Evolutionary conservation across 2,888 invertebrate species (phyloP).

Genomic region (Kryphioiulus occultus): DNA sequence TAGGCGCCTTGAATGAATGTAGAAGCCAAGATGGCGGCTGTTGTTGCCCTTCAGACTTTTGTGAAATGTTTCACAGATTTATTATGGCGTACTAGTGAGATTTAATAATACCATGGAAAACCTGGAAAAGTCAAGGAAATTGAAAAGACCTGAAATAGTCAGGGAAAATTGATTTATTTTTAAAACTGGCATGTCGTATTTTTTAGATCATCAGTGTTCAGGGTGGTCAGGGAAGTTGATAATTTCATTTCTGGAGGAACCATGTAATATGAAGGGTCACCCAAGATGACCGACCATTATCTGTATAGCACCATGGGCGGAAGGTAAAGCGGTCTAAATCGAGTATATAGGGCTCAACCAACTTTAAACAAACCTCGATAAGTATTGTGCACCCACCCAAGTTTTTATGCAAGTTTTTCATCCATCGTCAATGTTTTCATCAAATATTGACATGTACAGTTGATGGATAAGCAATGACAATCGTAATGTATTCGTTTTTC

Average conservation of each 20-base stretch:
- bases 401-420: not conserved
- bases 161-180: no score
- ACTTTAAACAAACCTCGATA: not conserved
- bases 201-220: no score
- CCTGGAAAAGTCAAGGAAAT: no score
- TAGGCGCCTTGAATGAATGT: not conserved
- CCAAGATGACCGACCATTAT: not conserved
- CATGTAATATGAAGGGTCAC: no score
- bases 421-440: not conserved
- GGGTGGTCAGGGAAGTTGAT: no score
- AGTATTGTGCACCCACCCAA: not conserved
- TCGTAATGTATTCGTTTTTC: not conserved
- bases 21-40: not conserved
- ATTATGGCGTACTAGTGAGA: no score
- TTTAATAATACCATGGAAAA: no score
- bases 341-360: not conserved
- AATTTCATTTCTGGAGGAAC: no score
- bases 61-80: no score
- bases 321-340: not conserved
- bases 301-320: not conserved
- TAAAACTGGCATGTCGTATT: no score
- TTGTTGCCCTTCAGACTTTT: no score
- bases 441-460: not conserved
- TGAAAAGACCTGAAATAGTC: no score
- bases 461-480: conserved; percentile 10